Evolutionary conservation across 1,140 invertebrate genomes (phyloP).

Genomic region (Pteromalus puparum): DNA sequence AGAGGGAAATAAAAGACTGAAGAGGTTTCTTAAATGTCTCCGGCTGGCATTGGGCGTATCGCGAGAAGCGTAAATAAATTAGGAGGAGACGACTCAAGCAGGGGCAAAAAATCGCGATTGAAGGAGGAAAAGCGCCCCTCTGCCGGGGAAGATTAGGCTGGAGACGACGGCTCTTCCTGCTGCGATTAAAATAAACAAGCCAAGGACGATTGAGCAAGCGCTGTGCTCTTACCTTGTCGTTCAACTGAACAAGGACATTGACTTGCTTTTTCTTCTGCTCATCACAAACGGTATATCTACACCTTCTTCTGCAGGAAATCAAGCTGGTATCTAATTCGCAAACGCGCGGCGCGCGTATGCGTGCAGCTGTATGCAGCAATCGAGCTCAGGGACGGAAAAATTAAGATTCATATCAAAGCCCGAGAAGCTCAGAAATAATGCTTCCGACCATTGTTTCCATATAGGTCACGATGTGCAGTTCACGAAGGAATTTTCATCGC

Average conservation of each 20-base stretch:
- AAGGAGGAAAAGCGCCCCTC: neutral
- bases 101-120: neutral
- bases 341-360: neutral
- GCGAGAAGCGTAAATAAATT: slow-evolving; percentile 60
- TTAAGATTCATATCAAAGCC: slow-evolving; percentile 17
- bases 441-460: slow-evolving; percentile 7
- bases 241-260: neutral
- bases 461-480: neutral
- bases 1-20: slow-evolving; percentile 49
- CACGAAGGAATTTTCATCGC: no score
- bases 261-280: neutral
- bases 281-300: no score
- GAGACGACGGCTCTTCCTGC: neutral
- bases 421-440: neutral
- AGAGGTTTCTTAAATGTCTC: slow-evolving; percentile 26
- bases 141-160: no score
- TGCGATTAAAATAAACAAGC: neutral
- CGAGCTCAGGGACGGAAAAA: neutral
- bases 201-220: neutral
- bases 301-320: neutral
- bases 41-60: neutral
- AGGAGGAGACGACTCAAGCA: slow-evolving; percentile 46
- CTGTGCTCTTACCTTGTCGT: no score
- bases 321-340: neutral
- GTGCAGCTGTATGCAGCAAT: neutral